Percentiles rank a stretch among this genome's conserved stretches.
Conservation (phyloP, 1,140 invertebrate species). For the Drosophila erecta region DNA sequence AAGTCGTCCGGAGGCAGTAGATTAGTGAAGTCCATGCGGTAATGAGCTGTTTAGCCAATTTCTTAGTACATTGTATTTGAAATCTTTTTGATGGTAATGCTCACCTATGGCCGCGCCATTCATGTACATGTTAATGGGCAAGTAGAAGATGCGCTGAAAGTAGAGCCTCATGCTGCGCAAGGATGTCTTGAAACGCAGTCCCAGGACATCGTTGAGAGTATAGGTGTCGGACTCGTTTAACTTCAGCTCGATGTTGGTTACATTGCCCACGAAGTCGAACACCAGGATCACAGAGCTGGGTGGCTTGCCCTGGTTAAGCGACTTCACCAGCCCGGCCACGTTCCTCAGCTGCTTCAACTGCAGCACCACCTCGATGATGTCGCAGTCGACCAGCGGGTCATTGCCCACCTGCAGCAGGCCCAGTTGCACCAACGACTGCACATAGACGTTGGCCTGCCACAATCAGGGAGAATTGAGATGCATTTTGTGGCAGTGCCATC, state of each 20-base stretch:
- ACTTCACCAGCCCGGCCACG: conserved; percentile 53
- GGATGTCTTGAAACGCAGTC: conserved; percentile 71
- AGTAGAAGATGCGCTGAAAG: conserved; percentile 78
- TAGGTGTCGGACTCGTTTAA: conserved; percentile 61
- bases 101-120: conserved; percentile 65
- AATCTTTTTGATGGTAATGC: neutral
- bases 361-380: conserved; percentile 71
- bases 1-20: conserved; percentile 59
- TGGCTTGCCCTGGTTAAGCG: conserved; percentile 24
- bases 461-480: neutral
- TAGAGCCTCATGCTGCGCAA: conserved; percentile 62
- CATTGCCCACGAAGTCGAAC: conserved; percentile 76
- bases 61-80: neutral
- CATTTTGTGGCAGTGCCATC: neutral
- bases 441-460: conserved; percentile 69
- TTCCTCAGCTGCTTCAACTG: conserved; percentile 70
- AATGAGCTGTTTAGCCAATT: conserved; percentile 42
- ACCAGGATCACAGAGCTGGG: conserved; percentile 49
- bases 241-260: conserved; percentile 65
- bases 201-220: conserved; percentile 65
- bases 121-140: conserved; percentile 74
- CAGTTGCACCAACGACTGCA: conserved; percentile 70
- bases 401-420: conserved; percentile 78
- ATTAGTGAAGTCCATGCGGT: conserved; percentile 68
- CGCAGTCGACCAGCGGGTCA: conserved; percentile 72